These are phyloP conservation scores for Myotis pilosus DNA, from an alignment of 2,797 vertebrate species.

Conservation along the genomic window DNA sequence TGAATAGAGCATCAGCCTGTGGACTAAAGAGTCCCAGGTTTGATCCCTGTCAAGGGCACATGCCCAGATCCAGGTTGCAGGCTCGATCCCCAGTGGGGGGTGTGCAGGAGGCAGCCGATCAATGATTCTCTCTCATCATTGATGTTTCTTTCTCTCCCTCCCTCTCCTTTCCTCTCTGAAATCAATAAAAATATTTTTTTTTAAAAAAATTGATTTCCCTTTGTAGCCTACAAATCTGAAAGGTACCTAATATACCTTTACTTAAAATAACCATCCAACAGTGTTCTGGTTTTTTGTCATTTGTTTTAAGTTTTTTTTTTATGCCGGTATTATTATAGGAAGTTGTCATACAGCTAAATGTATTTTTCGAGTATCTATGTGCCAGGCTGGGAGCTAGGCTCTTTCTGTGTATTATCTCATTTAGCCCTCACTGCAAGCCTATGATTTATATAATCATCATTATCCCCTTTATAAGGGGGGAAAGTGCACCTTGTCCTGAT, in stretches of 20 bases:
- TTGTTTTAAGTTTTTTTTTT: slow-evolving; percentile 43
- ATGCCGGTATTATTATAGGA: not conserved
- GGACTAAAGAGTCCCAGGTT: no score
- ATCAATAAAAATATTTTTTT: no score
- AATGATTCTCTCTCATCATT: no score
- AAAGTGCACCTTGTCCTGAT: not conserved
- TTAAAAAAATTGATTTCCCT: not conserved
- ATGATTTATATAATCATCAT: not conserved
- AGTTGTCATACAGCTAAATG: not conserved
- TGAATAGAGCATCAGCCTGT: no score
- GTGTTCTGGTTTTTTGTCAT: not conserved
- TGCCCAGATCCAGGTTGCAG: no score
- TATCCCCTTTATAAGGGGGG: not conserved
- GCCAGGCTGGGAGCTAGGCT: not conserved
- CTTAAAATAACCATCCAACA: not conserved
- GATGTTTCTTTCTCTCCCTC: no score
- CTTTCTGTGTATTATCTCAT: not conserved
- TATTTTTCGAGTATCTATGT: not conserved
- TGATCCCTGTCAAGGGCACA: no score
- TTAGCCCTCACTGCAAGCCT: not conserved
- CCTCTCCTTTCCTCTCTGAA: no score
- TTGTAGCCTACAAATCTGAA: not conserved
- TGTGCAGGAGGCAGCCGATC: no score
- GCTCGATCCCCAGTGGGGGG: no score
- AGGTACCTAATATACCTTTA: not conserved